Base-by-base conservation (phyloP, 2,113 vertebrate species). In the Hypomesus transpacificus region DNA sequence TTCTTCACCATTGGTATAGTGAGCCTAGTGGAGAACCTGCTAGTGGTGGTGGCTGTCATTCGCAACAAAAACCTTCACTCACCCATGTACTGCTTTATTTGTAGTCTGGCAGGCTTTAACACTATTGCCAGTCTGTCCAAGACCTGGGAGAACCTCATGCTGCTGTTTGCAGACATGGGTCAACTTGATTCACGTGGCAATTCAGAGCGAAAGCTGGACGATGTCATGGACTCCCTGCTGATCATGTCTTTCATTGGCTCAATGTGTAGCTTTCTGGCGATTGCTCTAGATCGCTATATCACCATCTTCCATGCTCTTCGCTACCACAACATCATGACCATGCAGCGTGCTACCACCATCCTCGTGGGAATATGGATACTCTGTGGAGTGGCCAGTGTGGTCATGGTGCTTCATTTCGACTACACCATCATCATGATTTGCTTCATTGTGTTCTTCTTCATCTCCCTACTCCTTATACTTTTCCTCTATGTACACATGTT, bases 21-120 rank as follows among this genome's bases (percentile, higher is more conserved):
- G 4, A 95, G 95, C 16, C 87, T 98, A 78, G 75, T 92, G n/a
- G 96, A 97, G 87, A 99, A 98, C 76, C 80, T 97, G 60, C 87
- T 97, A 46, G 93, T 99, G 16, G 92, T 98, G 28, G 68, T 96
- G 66, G 95, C 95, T 2, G 91, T 99, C 52, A 80, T 94, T 62
- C 86, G 84, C 68, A 98, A 97, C 74, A 94, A 93, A 86, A 97
- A 94, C 67, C 93, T 99, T 11, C 97, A 98, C 79, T 91, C 90
- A 0, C 97, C 97, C 60, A 97, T 98, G 96, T 96, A 96, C 86
- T 92, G 93, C 85, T 98, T 98, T 83, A 97, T 98, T 85, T 98
- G 96, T 76, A 99, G 95, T 69, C 88, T 99, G 82, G 95, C 97
- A 0, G 83, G 95, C 83, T 98, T 97, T 62, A 97, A 99, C 81